Base-by-base conservation (phyloP, 2,113 vertebrate species). In the Passer domesticus region DNA sequence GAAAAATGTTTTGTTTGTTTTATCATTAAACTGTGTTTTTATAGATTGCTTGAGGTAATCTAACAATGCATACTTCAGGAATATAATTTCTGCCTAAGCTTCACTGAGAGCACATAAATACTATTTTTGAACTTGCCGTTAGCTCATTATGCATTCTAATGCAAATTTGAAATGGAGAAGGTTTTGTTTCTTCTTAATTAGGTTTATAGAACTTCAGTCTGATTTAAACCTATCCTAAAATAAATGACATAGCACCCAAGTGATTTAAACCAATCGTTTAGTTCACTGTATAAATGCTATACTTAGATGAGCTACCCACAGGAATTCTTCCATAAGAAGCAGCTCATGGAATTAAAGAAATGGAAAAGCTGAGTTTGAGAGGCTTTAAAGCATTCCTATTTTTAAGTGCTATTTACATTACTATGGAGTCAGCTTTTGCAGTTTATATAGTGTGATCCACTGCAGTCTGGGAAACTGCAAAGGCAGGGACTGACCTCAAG, bases 101-200 rank as follows among this genome's bases (percentile, higher is more conserved):
- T 83, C 80, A 83, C 27, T 41, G 39, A 85, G 25, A 83, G 31
- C 6, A 30, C 43, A 39, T 74, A 94, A 96, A 91, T 87, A 81
- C 46, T 33, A 6, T 2, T 89, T 94, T 81, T 73, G 33, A 91
- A 74, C 22, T 91, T 94, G 69, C 52, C 43, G 84, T 64, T 49
- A 84, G 62, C 53, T 85, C 35, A 78, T 92, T 60, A 78, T 44
- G 60, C 17, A 72, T 91, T 94, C 81, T 84, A 90, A 91, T 79
- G 62, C 41, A 93, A 94, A 89, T 79, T 60, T 85, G 11, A 20
- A 56, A 44, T 31, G 53, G 6, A 75, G 16, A 78, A 67, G 17
- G 10, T 33, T 89, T 84, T 86, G 41, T 1, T 53, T 82, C 88
- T 89, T 62, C 55, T 83, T 83, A 70, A 87, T 87, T 83, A 81